These are phyloP conservation scores for Sebastes hubbsi DNA, from an alignment of 2,797 vertebrate species.

Conservation along the genomic window DNA sequence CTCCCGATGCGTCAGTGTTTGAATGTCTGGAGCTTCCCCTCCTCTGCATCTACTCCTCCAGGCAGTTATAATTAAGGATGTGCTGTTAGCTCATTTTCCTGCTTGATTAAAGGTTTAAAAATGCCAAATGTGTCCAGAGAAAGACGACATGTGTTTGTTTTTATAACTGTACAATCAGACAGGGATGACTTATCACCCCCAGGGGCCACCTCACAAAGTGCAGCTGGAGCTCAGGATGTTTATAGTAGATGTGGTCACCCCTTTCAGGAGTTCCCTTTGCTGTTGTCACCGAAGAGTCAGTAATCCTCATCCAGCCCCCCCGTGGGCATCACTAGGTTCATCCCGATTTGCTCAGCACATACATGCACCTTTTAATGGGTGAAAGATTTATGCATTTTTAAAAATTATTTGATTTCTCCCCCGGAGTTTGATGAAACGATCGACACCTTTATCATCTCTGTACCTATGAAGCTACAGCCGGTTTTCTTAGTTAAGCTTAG, in stretches of 20 bases:
- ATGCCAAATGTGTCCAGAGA: slow-evolving; percentile 17
- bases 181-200: too few species aligned
- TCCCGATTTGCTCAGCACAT: not conserved
- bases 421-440: not conserved
- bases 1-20: slow-evolving; percentile 41
- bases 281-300: slow-evolving; percentile 15
- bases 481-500: not conserved
- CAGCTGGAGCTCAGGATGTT: slow-evolving; percentile 26
- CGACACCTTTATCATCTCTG: not conserved
- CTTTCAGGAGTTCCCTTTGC: slow-evolving; percentile 26
- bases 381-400: not conserved
- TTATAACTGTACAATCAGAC: too few species aligned
- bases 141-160: slow-evolving; percentile 3
- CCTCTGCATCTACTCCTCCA: slow-evolving; percentile 52
- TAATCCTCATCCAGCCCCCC: slow-evolving; percentile 19
- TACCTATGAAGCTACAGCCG: not conserved
- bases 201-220: too few species aligned
- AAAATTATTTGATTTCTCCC: not conserved
- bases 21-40: slow-evolving; percentile 41
- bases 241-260: slow-evolving; percentile 10
- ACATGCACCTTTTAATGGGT: not conserved
- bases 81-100: slow-evolving; percentile 37
- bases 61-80: slow-evolving; percentile 47
- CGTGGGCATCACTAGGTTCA: not conserved
- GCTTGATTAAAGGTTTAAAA: slow-evolving; percentile 43